These are phyloP conservation scores for Candoia aspera DNA, from an alignment of 2,113 vertebrate genomes.

Conservation along the genomic window DNA sequence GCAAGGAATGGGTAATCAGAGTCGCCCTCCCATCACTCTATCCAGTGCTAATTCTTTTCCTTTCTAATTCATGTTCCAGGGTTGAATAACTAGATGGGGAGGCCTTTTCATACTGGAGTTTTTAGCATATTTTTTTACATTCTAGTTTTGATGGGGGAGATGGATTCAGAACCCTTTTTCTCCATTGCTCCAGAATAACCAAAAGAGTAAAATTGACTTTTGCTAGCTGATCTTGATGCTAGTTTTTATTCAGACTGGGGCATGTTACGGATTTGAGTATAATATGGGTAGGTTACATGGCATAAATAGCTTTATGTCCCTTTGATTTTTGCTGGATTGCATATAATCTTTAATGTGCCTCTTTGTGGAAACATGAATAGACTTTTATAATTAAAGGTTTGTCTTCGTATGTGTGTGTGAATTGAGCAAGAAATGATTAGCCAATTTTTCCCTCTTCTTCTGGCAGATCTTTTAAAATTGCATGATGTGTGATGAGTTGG, in stretches of 20 bases:
- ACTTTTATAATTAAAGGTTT: background rate
- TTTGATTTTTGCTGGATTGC: background rate
- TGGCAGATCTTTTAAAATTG: constrained; percentile 45
- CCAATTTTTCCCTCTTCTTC: constrained; percentile 52
- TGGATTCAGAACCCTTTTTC: background rate
- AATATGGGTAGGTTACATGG: background rate
- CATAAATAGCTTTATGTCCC: background rate
- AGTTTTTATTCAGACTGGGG: background rate
- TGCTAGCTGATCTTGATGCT: background rate
- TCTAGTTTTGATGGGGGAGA: background rate
- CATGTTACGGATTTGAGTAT: background rate
- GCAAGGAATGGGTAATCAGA: background rate
- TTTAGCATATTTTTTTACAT: background rate
- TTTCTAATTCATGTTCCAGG: background rate
- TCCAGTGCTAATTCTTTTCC: background rate
- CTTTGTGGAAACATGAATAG: background rate
- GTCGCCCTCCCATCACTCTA: background rate
- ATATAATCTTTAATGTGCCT: background rate
- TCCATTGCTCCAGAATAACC: background rate
- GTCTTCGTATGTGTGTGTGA: background rate
- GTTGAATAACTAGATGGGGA: background rate
- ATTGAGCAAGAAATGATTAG: constrained; percentile 37
- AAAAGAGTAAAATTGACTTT: background rate
- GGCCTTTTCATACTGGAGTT: background rate
- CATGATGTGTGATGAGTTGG: constrained; percentile 46